Evolutionary conservation across 2,888 invertebrate species (phyloP).

Genomic region (Lagria hirta): DNA sequence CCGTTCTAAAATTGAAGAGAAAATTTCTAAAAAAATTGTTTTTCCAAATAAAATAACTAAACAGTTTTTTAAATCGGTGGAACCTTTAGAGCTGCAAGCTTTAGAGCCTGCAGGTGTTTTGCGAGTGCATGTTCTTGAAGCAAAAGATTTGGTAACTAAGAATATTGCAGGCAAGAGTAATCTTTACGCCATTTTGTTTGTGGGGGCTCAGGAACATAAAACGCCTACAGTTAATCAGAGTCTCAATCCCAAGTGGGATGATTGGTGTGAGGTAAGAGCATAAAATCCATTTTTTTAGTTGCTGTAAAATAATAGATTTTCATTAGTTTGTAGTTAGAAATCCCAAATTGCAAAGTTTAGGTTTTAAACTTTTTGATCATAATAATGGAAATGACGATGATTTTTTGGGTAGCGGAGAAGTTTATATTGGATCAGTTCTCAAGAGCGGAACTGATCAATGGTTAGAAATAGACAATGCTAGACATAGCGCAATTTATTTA

Average conservation of each 20-base stretch:
- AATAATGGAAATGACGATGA: conserved; percentile 44
- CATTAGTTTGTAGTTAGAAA: conserved; percentile 46
- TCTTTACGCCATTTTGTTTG: conserved; percentile 86
- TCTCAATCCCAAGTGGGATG: conserved; percentile 94
- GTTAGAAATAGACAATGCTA: conserved; percentile 85
- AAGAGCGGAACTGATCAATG: conserved; percentile 42
- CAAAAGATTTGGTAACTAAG: conserved; percentile 90
- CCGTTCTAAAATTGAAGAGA: conserved; percentile 43
- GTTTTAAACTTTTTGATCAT: conserved; percentile 44
- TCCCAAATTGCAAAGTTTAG: conserved; percentile 42
- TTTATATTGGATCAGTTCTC: conserved; percentile 39
- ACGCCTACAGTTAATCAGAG: conserved; percentile 90
- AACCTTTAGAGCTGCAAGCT: conserved; percentile 77
- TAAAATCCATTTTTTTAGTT: conserved; percentile 1
- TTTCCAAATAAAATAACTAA: conserved; percentile 92
- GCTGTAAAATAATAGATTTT: no score
- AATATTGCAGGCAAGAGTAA: conserved; percentile 94
- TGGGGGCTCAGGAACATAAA: conserved; percentile 89
- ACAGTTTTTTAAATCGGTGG: conserved; percentile 79
- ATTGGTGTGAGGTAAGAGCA: conserved; percentile 85
- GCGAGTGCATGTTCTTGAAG: conserved; percentile 89
- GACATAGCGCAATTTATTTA: conserved; percentile 87
- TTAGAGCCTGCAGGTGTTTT: conserved; percentile 94
- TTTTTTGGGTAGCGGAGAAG: conserved; percentile 67
- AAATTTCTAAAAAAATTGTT: conserved; percentile 71